phyloP scores from a whole-genome alignment of 2,113 vertebrate species.

The Hippolais icterina region DNA sequence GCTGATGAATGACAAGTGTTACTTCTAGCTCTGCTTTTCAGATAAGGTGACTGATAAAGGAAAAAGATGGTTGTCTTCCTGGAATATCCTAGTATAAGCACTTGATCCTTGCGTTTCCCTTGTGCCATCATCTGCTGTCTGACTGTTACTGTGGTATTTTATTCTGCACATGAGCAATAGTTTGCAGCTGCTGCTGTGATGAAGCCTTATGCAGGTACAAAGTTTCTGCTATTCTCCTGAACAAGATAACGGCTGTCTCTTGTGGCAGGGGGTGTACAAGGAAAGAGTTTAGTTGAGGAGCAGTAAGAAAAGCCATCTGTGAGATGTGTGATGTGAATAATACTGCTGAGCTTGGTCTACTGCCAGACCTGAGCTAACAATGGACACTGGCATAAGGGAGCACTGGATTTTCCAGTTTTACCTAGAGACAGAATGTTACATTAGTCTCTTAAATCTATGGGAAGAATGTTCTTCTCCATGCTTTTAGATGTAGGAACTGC shows the following conservation, averaged over 20 bases:
- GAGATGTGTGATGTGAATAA: background rate
- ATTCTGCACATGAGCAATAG: background rate
- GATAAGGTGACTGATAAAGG: background rate
- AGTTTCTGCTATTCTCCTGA: background rate
- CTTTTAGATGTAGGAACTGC: background rate
- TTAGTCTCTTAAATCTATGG: background rate
- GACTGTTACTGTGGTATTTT: background rate
- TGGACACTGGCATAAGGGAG: background rate
- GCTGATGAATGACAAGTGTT: background rate
- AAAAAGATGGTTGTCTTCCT: background rate
- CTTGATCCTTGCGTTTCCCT: background rate
- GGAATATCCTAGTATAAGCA: background rate
- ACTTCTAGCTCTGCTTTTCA: background rate
- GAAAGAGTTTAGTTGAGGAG: background rate
- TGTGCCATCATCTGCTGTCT: background rate
- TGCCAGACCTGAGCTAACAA: background rate
- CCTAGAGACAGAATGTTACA: background rate
- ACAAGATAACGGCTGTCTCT: background rate
- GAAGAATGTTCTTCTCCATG: background rate
- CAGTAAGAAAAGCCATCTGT: background rate
- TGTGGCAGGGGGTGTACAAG: background rate
- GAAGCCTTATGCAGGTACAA: background rate
- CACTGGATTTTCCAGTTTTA: background rate
- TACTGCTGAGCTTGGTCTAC: background rate
- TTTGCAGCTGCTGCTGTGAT: background rate